Conservation (phyloP, 2,888 invertebrate species). For the Xanthia togata region DNA sequence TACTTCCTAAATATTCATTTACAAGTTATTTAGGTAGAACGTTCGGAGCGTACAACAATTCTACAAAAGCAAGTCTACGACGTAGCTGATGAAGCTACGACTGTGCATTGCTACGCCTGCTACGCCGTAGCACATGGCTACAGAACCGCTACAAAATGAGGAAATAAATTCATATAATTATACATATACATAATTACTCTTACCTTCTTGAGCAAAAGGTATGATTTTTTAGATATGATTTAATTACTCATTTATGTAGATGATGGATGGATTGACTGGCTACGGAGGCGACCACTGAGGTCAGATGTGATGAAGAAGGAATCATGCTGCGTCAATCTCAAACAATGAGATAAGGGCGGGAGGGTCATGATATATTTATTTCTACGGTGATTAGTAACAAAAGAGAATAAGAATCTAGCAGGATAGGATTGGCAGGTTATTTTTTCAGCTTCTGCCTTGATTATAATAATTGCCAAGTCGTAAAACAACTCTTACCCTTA, state of each 20-base stretch:
- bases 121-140: conserved; percentile 20
- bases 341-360: not conserved
- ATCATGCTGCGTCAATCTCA: not conserved
- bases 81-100: not conserved
- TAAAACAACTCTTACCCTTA: not conserved
- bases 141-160: not conserved
- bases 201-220: not conserved
- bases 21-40: not conserved
- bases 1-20: not conserved
- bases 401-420: not conserved
- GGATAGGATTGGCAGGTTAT: not conserved
- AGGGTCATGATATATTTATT: not conserved
- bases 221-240: not conserved
- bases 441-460: not conserved
- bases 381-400: not conserved
- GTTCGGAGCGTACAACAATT: too few relatives aligned
- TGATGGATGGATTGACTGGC: not conserved
- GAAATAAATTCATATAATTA: not conserved
- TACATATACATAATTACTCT: not conserved
- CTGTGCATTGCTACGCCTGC: not conserved
- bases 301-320: not conserved
- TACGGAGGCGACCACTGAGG: not conserved
- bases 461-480: not conserved
- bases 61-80: not conserved
- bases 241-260: not conserved